Conservation (phyloP, 1,140 invertebrate genomes). For the Littorina saxatilis region DNA sequence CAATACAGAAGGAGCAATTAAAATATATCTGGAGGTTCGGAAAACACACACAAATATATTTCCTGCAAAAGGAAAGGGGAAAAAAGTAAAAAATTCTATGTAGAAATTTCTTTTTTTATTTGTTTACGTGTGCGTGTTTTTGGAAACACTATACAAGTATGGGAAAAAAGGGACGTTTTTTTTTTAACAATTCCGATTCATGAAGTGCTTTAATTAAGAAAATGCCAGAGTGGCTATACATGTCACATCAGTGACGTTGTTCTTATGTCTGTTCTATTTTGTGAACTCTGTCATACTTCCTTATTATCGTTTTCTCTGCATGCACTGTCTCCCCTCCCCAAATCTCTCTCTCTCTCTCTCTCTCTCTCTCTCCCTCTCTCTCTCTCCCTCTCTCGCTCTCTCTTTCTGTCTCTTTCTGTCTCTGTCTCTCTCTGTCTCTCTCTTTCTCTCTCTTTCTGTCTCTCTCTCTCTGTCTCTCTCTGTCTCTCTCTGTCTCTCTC, state of each 20-base stretch:
- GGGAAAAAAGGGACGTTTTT: too few relatives aligned
- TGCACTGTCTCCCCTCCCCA: background rate
- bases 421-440: background rate
- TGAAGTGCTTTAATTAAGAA: too few relatives aligned
- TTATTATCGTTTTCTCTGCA: background rate
- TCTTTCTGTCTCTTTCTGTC: background rate
- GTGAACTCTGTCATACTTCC: background rate
- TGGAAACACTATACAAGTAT: too few relatives aligned
- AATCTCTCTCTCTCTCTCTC: background rate
- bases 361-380: background rate
- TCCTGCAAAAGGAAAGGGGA: too few relatives aligned
- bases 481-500: slow-evolving; percentile 10
- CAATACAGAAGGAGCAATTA: too few relatives aligned
- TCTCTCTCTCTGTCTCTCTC: background rate
- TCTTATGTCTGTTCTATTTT: background rate
- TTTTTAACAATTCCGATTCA: too few relatives aligned
- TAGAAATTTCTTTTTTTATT: too few relatives aligned
- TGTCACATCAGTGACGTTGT: background rate
- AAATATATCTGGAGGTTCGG: too few relatives aligned
- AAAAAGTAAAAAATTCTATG: too few relatives aligned
- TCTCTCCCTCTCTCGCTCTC: background rate
- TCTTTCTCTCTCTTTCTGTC: background rate
- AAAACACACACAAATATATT: too few relatives aligned
- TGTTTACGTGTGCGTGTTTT: too few relatives aligned
- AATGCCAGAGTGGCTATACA: too few relatives aligned